Conservation (phyloP, 37 sponge, comb jelly and placozoan species). For the Dysidea cf. avara region DNA sequence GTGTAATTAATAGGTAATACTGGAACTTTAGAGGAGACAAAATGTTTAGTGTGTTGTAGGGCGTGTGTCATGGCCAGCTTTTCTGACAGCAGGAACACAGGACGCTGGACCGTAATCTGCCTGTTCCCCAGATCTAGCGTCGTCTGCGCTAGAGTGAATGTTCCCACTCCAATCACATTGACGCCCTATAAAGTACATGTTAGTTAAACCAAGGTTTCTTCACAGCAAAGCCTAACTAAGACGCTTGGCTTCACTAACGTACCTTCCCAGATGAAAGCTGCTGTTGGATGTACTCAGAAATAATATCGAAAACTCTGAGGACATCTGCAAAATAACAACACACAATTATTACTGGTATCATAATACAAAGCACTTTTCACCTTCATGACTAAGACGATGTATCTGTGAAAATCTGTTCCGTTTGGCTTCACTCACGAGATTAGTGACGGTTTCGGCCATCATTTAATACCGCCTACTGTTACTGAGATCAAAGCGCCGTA, state of each 20-base stretch:
- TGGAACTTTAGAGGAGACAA: constrained; percentile 80
- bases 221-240: background rate
- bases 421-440: constrained; percentile 44
- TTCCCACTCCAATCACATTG: constrained; percentile 66
- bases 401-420: constrained; percentile 47
- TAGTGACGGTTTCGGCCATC: constrained; percentile 57
- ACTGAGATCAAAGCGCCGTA: too few species aligned
- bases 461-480: too few species aligned
- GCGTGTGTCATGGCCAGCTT: constrained; percentile 77
- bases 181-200: constrained; percentile 57
- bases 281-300: constrained; percentile 55
- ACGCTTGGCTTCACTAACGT: background rate
- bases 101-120: constrained; percentile 67
- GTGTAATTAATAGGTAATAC: constrained; percentile 78
- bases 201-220: background rate
- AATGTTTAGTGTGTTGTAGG: constrained; percentile 54
- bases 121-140: constrained; percentile 73
- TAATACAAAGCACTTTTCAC: constrained; percentile 16
- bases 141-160: constrained; percentile 74
- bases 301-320: constrained; percentile 52
- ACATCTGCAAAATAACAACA: constrained; percentile 42
- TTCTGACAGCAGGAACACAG: constrained; percentile 85
- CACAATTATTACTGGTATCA: background rate
- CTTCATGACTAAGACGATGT: constrained; percentile 49
- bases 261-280: constrained; percentile 70